Evolutionary conservation across 2,888 invertebrate genomes (phyloP).

Genomic region (Tipula helvola): DNA sequence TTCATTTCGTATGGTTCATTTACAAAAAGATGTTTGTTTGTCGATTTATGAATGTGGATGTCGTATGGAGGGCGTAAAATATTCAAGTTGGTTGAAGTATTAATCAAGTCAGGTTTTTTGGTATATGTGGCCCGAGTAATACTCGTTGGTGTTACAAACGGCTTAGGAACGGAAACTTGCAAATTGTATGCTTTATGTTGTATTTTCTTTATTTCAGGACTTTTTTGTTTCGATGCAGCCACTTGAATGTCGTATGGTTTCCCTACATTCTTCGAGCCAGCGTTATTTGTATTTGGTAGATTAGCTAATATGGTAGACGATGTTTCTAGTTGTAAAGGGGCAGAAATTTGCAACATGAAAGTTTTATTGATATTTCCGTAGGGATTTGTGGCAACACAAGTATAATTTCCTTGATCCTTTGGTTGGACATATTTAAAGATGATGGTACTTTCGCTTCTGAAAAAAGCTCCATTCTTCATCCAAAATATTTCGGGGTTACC

Average conservation of each 20-base stretch:
- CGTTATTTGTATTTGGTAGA: too few relatives aligned
- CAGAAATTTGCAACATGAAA: background rate
- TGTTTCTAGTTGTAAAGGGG: background rate
- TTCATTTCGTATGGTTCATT: background rate
- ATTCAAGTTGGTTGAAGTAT: background rate
- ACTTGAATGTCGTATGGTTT: too few relatives aligned
- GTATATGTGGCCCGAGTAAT: too few relatives aligned
- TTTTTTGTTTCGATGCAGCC: too few relatives aligned
- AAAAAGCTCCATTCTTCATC: background rate
- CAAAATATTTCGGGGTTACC: background rate
- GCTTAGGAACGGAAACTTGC: too few relatives aligned
- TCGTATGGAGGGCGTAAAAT: background rate
- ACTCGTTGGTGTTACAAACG: too few relatives aligned
- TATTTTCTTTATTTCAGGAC: too few relatives aligned
- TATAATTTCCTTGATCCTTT: background rate
- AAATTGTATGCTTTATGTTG: too few relatives aligned
- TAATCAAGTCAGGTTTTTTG: background rate
- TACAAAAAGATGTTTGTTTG: background rate
- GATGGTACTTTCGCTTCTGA: background rate
- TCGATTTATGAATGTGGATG: background rate
- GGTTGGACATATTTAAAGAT: background rate
- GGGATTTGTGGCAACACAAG: background rate
- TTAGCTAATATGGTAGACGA: too few relatives aligned
- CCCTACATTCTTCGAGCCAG: too few relatives aligned
- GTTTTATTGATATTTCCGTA: background rate